Evolutionary conservation across 2,888 invertebrate genomes (phyloP).

Genomic region (Cryptus armator): DNA sequence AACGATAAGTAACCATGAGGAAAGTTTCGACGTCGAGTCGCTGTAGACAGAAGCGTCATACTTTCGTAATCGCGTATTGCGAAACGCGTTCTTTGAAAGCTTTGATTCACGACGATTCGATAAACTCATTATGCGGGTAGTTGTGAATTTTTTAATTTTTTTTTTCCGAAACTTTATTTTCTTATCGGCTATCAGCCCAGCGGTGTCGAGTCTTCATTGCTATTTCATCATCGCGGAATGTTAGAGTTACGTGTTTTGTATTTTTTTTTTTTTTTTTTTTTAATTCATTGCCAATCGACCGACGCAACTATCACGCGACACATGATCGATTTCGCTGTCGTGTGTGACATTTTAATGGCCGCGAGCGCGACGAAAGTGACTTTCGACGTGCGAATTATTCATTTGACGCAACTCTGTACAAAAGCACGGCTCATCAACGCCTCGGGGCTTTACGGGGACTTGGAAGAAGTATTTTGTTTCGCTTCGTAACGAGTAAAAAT

Average conservation of each 20-base stretch:
- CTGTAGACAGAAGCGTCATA: background rate
- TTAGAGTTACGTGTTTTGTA: background rate
- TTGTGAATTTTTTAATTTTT: background rate
- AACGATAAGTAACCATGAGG: background rate
- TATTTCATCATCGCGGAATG: background rate
- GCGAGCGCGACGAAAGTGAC: background rate
- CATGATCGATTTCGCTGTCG: conserved; percentile 1
- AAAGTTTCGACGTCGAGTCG: too few species aligned
- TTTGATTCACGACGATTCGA: conserved; percentile 20
- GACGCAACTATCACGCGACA: background rate
- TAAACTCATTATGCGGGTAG: background rate
- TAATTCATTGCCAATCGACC: background rate
- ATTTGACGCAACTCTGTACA: background rate
- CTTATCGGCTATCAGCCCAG: background rate
- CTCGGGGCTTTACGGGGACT: too few species aligned
- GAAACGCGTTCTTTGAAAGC: background rate
- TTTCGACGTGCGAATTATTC: background rate
- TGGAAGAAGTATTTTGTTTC: too few species aligned
- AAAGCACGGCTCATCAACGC: background rate
- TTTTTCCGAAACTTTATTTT: background rate
- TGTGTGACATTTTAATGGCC: background rate
- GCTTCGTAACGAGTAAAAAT: background rate
- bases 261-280: background rate
- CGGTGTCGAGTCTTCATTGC: background rate
- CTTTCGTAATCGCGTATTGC: background rate